These are phyloP conservation scores for Oegoconia quadripuncta DNA, from an alignment of 2,888 invertebrate genomes.

Conservation along the genomic window DNA sequence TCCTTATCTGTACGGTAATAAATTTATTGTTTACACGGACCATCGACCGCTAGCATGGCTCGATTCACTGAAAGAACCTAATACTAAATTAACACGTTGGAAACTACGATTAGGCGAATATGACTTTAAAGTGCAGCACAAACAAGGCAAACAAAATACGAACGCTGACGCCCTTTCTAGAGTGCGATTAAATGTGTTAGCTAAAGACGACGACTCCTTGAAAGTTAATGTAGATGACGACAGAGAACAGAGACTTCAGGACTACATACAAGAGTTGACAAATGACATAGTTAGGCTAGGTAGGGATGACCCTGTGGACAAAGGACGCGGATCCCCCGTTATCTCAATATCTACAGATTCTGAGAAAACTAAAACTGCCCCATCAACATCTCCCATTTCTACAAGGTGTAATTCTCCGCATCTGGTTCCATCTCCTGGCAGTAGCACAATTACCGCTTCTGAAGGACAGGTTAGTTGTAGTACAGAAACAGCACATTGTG, in stretches of 20 bases:
- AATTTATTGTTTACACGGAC: conserved; percentile 27
- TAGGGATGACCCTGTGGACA: neutral
- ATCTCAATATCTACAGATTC: conserved; percentile 1
- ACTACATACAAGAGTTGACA: neutral
- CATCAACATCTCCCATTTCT: neutral
- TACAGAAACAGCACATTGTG: conserved; percentile 12
- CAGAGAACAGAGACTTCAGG: neutral
- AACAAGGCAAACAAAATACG: conserved; percentile 30
- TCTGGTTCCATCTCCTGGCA: neutral
- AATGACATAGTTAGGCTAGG: neutral
- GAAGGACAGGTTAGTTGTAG: no score
- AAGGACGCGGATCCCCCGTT: neutral
- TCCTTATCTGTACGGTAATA: conserved; percentile 35
- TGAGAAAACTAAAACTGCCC: conserved; percentile 1
- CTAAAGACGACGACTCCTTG: neutral
- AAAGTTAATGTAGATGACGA: conserved; percentile 12
- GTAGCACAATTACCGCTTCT: neutral
- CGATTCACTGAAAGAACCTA: conserved; percentile 18
- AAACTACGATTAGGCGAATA: conserved; percentile 18
- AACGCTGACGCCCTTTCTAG: conserved; percentile 22
- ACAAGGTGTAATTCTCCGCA: neutral
- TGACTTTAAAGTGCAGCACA: conserved; percentile 23
- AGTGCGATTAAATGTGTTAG: conserved; percentile 16
- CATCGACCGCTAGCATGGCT: conserved; percentile 18
- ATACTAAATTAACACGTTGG: conserved; percentile 18